These are phyloP conservation scores for Drosophila pseudotakahashii DNA, from an alignment of 2,888 invertebrate genomes.

Conservation along the genomic window DNA sequence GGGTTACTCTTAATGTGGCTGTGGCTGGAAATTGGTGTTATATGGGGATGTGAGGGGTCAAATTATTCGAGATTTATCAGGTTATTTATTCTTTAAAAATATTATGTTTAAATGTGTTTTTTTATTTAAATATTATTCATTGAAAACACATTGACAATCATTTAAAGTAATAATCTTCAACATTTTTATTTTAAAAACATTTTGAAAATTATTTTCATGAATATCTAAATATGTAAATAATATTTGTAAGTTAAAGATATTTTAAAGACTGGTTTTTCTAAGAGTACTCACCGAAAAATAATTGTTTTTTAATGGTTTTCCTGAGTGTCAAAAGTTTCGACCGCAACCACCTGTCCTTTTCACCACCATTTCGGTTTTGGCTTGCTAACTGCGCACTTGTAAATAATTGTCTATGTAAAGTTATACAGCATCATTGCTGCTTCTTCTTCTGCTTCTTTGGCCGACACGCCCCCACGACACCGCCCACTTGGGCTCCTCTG, in stretches of 20 bases:
- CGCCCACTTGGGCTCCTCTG: slow-evolving; percentile 10
- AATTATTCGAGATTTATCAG: slow-evolving; percentile 20
- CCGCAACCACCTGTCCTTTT: slow-evolving; percentile 15
- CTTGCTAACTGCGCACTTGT: slow-evolving; percentile 67
- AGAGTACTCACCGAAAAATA: not conserved
- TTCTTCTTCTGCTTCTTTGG: not conserved
- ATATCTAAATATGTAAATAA: too few species aligned
- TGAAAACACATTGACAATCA: too few species aligned
- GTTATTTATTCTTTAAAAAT: not conserved
- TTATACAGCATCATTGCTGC: slow-evolving; percentile 55
- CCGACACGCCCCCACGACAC: slow-evolving; percentile 13
- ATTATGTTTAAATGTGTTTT: too few species aligned
- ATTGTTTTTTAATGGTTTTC: not conserved
- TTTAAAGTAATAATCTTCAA: too few species aligned
- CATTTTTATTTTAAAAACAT: too few species aligned
- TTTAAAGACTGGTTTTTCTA: not conserved
- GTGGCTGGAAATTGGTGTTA: slow-evolving; percentile 36
- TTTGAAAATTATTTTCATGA: too few species aligned
- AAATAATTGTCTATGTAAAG: slow-evolving; percentile 80
- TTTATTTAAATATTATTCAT: too few species aligned
- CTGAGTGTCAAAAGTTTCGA: slow-evolving; percentile 4
- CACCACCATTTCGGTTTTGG: slow-evolving; percentile 21
- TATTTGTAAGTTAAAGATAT: too few species aligned
- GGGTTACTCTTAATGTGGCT: slow-evolving; percentile 34
- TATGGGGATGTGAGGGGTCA: slow-evolving; percentile 23